Evolutionary conservation across 2,797 vertebrate species (phyloP), one percentile per base, ranked within the genome.

Genomic region (Chloroceryle amazona): DNA sequence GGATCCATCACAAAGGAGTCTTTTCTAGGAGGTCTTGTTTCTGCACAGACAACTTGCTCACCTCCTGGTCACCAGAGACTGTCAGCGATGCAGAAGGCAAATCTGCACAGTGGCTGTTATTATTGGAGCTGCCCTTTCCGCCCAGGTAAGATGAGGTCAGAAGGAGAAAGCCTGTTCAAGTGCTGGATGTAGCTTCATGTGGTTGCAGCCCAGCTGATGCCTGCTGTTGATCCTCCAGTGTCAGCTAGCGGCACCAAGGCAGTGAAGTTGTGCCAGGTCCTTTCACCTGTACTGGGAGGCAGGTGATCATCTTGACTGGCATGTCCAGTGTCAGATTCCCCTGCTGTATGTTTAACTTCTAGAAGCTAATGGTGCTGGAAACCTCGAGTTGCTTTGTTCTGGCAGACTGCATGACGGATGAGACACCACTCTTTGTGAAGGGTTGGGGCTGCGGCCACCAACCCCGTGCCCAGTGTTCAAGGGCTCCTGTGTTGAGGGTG

Each of bases 321-420:
- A 6, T 18, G 18, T 71, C 37, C 31, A n/a, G 20, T 25, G 58
- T 46, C 33, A 46, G 41, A 21, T 47, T 70, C 25, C 39, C 16
- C 33, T 57, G 37, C 14, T 57, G 61, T 54, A 51, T 76, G 22
- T 33, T 71, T 52, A 71, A 68, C 39, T 79, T 57, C 41, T 31
- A 57, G 25, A 86, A 68, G 14, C 47, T 51, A 41, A 44, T 0
- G 18, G 7, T 13, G 49, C 39, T 75, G 58, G 62, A 65, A 68
- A 68, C 28, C 11, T 94, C 7, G 16, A 73, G 62, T 49, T 81
- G 58, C 51, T 81, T 75, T 28, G n/a, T 9, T 65, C 25, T 41
- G 70, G 22, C 58, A 81, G 57, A 15, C 13, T 0, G 3, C 0
- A 0, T n/a, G 60, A 57, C 6, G 44, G 54, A 14, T 7, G 54